These are phyloP conservation scores for Nomada lathburiana DNA, from an alignment of 2,888 invertebrate species.

Conservation along the genomic window DNA sequence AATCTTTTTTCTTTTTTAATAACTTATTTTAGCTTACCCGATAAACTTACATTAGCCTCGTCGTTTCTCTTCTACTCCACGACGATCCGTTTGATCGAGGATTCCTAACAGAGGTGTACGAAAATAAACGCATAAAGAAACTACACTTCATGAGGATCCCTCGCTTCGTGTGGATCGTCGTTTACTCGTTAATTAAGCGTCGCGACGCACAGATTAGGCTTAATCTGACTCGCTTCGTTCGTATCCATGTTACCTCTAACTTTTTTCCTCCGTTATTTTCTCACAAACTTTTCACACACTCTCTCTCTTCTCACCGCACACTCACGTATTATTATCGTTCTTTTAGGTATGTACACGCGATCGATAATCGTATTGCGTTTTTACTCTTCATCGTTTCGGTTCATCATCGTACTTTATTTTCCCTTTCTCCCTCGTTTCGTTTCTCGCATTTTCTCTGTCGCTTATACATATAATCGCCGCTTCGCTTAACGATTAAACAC, in stretches of 20 bases:
- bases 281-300: background rate
- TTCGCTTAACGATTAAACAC: conserved; percentile 79
- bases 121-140: conserved; percentile 24
- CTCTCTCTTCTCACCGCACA: conserved; percentile 6
- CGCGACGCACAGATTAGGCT: conserved; percentile 61
- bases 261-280: conserved; percentile 9
- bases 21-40: conserved; percentile 64
- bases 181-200: conserved; percentile 49
- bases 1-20: conserved; percentile 48
- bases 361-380: conserved; percentile 73
- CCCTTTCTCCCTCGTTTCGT: background rate
- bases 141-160: background rate
- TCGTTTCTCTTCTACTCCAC: conserved; percentile 32
- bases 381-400: conserved; percentile 24
- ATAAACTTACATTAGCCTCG: conserved; percentile 65
- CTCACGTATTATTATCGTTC: conserved; percentile 61
- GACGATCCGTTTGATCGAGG: conserved; percentile 20
- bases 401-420: conserved; percentile 2
- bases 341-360: conserved; percentile 79
- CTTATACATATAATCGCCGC: conserved; percentile 26
- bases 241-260: conserved; percentile 12
- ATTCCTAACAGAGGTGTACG: background rate
- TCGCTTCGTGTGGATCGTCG: conserved; percentile 43
- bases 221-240: conserved; percentile 42
- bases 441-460: conserved; percentile 9